Evolutionary conservation across 2,888 invertebrate species (phyloP).

Genomic region (Euclidia mi): DNA sequence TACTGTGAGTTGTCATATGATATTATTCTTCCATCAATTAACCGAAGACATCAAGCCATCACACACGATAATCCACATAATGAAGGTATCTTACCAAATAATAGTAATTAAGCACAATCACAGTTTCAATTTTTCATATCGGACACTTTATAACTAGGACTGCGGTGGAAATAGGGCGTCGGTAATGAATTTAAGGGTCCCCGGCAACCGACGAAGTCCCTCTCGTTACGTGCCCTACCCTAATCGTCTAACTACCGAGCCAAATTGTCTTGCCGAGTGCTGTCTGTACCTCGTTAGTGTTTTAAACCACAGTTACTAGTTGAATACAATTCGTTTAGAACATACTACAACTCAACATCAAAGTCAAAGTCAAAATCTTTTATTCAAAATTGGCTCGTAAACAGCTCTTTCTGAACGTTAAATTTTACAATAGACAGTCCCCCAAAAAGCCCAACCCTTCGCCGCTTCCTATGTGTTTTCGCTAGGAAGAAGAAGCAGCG

Average conservation of each 20-base stretch:
- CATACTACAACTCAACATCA: not conserved
- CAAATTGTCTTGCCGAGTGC: conserved; percentile 59
- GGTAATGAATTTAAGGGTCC: conserved; percentile 62
- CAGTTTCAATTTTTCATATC: conserved; percentile 61
- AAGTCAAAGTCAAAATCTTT: too few species aligned
- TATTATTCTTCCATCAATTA: too few species aligned
- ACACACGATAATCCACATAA: conserved; percentile 3
- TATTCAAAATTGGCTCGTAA: too few species aligned
- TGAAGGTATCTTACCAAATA: conserved; percentile 31
- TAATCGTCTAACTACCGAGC: conserved; percentile 50
- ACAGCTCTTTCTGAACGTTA: too few species aligned
- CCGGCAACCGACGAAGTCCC: conserved; percentile 45
- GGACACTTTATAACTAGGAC: conserved; percentile 50
- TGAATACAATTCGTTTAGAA: conserved; percentile 36
- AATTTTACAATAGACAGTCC: too few species aligned
- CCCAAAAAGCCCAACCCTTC: too few species aligned
- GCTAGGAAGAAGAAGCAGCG: too few species aligned
- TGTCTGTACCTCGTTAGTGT: conserved; percentile 58
- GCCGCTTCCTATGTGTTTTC: too few species aligned
- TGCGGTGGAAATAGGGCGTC: conserved; percentile 41
- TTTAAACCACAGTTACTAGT: conserved; percentile 59
- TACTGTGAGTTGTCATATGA: too few species aligned
- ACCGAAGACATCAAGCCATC: not conserved
- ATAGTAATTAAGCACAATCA: conserved; percentile 46
- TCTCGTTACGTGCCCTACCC: conserved; percentile 49